Percentiles rank a stretch among this genome's conserved stretches.
Conservation (phyloP, 2,113 vertebrate genomes). For the Pipra filicauda region DNA sequence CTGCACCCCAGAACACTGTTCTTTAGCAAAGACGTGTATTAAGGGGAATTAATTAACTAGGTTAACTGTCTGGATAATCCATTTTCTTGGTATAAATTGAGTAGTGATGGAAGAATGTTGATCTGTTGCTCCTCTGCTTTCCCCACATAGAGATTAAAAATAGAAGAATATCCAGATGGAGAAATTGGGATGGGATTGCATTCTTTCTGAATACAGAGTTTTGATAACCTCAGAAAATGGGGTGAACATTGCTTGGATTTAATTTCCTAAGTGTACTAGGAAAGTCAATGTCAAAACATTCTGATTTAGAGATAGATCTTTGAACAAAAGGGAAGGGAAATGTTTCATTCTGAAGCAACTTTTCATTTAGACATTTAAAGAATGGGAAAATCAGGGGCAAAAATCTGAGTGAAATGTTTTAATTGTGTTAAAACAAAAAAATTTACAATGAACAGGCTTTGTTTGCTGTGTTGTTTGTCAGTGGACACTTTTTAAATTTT, state of each 20-base stretch:
- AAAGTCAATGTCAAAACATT: not conserved
- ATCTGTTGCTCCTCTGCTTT: not conserved
- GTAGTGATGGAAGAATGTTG: not conserved
- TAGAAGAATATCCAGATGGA: constrained; percentile 1
- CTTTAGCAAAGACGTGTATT: not conserved
- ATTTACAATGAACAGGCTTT: not conserved
- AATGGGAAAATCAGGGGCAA: not conserved
- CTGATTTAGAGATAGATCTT: not conserved
- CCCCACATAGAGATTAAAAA: not conserved
- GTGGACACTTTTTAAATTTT: not conserved
- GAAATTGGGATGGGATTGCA: not conserved
- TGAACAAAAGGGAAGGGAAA: not conserved
- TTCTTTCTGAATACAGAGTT: not conserved
- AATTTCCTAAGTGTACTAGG: not conserved
- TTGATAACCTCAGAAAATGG: not conserved
- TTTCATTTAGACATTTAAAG: not conserved
- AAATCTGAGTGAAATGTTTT: not conserved
- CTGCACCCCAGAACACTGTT: not conserved
- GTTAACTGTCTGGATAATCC: constrained; percentile 23
- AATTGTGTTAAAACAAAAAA: not conserved
- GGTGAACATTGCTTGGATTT: constrained; percentile 8
- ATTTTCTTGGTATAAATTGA: constrained; percentile 38
- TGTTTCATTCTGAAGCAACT: not conserved
- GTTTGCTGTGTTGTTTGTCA: not conserved
- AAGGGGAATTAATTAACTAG: constrained; percentile 43